Base-by-base conservation (phyloP, 2,113 vertebrate genomes). In the Sminthopsis crassicaudata region DNA sequence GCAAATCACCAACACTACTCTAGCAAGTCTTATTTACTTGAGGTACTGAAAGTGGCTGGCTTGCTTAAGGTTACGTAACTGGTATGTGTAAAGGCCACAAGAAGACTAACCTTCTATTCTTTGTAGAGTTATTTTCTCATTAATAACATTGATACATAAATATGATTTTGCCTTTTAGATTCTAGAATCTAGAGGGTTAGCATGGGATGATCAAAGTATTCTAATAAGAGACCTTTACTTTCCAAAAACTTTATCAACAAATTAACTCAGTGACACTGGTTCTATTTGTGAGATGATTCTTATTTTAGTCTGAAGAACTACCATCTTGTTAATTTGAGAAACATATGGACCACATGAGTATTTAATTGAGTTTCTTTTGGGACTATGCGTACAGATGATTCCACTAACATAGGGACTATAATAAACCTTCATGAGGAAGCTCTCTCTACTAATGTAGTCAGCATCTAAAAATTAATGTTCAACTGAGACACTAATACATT, bases 261-360 rank as follows among this genome's bases (percentile, higher is more conserved):
- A 42, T n/a, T 7, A 23, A 42, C 16, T 84, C 67, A 84, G 42
- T 84, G n/a, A 90, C 19, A 94, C 27, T 51, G 52, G 24, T 92
- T 51, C 52, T 12, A 90, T 67, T 95, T 92, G 60, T 25, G 76
- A 91, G 92, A 90, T 90, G 94, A 16, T 51, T 93, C 0, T 95
- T 94, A 46, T 91, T 96, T 91, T 93, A 30, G 60, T 93, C 36
- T 5, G 30, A 76, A 76, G 36, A 5, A 76, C 14, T n/a, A 5
- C 36, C 36, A 19, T 30, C 60, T 76, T 76, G 36, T 19, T n/a
- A 76, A 76, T 19, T 76, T 16, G 36, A 36, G 5, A n/a, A 2
- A 4, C 60, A 76, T 36, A 76, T 19, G 19, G 30, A 76, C 36
- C 60, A n/a, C 30, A 76, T n/a, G 1, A n/a, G 36, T 19, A 76